Conservation (phyloP, 2,888 invertebrate genomes). For the Notocelia uddmanniana region DNA sequence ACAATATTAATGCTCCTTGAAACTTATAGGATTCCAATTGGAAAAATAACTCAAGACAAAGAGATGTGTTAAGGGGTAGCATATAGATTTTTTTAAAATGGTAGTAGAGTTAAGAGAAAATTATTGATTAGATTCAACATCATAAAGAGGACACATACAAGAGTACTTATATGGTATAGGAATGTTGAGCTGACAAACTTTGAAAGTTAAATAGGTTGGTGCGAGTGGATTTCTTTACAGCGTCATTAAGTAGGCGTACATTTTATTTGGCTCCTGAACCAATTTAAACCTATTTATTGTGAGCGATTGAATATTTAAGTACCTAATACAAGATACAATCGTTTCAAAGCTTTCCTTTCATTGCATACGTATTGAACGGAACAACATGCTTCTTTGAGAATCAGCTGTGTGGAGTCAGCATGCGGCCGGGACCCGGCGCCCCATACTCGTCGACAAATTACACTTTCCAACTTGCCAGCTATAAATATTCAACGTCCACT, state of each 20-base stretch:
- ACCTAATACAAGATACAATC: background rate
- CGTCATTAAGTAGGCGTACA: background rate
- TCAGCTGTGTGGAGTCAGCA: slow-evolving; percentile 69
- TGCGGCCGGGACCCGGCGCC: slow-evolving; percentile 47
- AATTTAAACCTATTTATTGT: slow-evolving; percentile 16
- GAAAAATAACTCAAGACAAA: background rate
- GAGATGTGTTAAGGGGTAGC: too few relatives aligned
- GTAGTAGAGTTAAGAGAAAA: background rate
- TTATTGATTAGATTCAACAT: background rate
- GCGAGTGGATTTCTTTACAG: slow-evolving; percentile 21
- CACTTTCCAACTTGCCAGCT: slow-evolving; percentile 76
- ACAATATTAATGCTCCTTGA: background rate
- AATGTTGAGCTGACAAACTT: slow-evolving; percentile 9
- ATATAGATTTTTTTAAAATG: background rate
- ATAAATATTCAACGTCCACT: slow-evolving; percentile 78
- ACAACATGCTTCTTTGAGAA: slow-evolving; percentile 62
- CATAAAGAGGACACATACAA: background rate
- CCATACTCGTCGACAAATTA: slow-evolving; percentile 61
- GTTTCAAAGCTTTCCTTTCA: background rate
- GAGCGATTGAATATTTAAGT: slow-evolving; percentile 8
- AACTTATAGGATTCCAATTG: slow-evolving; percentile 14
- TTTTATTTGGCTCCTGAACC: slow-evolving; percentile 13
- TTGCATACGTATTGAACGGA: slow-evolving; percentile 5
- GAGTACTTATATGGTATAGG: slow-evolving; percentile 18
- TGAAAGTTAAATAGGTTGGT: slow-evolving; percentile 34